These are phyloP conservation scores for Hypena proboscidalis DNA, from an alignment of 2,888 invertebrate genomes.

Conservation along the genomic window DNA sequence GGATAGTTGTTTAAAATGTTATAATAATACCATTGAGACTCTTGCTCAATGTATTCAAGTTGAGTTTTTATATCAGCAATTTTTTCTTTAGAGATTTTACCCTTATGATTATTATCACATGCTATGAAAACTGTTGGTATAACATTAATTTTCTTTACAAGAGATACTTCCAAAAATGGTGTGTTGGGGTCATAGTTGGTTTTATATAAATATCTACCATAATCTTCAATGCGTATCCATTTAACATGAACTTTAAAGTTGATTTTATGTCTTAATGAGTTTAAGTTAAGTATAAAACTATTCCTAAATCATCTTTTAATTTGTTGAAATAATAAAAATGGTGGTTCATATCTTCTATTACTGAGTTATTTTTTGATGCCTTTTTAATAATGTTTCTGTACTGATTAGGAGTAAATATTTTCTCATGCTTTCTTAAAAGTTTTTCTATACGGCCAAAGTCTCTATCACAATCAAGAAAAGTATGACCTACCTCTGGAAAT, in stretches of 20 bases:
- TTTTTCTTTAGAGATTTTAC: constrained; percentile 2
- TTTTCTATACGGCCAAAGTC: constrained; percentile 47
- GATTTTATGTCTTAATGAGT: constrained; percentile 7
- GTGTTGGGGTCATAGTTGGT: constrained; percentile 9
- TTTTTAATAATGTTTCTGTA: not conserved
- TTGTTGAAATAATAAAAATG: too few relatives aligned
- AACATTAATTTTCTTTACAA: constrained; percentile 6
- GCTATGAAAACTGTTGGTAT: constrained; percentile 3
- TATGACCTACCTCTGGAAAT: constrained; percentile 47
- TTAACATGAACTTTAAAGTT: constrained; percentile 9
- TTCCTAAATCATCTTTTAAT: constrained; percentile 1
- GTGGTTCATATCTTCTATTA: too few relatives aligned
- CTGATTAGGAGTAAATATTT: not conserved
- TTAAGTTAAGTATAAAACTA: not conserved
- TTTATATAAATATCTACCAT: constrained; percentile 12
- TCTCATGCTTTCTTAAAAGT: constrained; percentile 7
- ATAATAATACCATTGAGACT: constrained; percentile 5
- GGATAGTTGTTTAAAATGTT: constrained; percentile 1
- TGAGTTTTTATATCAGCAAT: constrained; percentile 4
- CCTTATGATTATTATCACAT: constrained; percentile 3
- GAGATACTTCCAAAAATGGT: constrained; percentile 9
- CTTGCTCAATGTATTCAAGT: constrained; percentile 4
- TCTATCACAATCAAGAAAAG: constrained; percentile 45
- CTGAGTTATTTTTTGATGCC: too few relatives aligned
- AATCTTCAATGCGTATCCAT: constrained; percentile 9